phyloP scores from a whole-genome alignment of 2,797 vertebrate species.

The Brachyrhaphis roseni region DNA sequence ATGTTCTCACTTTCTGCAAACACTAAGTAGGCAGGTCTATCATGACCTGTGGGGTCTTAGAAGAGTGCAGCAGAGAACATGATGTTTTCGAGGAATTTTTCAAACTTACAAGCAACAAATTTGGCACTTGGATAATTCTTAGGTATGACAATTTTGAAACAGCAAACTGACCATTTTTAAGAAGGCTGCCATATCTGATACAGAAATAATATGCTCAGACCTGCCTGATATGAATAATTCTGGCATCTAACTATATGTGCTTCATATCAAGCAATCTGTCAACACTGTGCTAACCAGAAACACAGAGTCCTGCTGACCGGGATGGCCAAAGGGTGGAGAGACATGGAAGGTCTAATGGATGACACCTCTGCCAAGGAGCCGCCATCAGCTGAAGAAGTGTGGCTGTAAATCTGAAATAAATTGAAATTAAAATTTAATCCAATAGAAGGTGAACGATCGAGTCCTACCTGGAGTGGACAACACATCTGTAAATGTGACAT shows the following conservation, averaged over 20 bases:
- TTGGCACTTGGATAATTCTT: not conserved
- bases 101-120: not conserved
- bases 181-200: not conserved
- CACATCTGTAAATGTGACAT: conserved; percentile 2
- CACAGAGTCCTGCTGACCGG: not conserved
- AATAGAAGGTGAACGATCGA: not conserved
- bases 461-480: not conserved
- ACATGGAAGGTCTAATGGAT: not conserved
- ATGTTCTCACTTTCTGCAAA: not conserved
- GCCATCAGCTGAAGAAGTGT: not conserved
- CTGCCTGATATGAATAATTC: not conserved
- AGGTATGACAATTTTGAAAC: not conserved
- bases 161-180: not conserved
- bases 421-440: too few relatives aligned
- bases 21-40: not conserved
- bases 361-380: not conserved
- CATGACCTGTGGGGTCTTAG: not conserved
- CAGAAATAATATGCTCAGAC: not conserved
- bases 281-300: not conserved
- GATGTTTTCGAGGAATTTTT: not conserved
- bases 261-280: not conserved
- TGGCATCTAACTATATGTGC: not conserved
- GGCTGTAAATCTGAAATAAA: not conserved
- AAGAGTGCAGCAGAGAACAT: not conserved
- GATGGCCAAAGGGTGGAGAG: not conserved